Evolutionary conservation across 2,113 vertebrate species (phyloP).

Genomic region (Tautogolabrus adspersus): DNA sequence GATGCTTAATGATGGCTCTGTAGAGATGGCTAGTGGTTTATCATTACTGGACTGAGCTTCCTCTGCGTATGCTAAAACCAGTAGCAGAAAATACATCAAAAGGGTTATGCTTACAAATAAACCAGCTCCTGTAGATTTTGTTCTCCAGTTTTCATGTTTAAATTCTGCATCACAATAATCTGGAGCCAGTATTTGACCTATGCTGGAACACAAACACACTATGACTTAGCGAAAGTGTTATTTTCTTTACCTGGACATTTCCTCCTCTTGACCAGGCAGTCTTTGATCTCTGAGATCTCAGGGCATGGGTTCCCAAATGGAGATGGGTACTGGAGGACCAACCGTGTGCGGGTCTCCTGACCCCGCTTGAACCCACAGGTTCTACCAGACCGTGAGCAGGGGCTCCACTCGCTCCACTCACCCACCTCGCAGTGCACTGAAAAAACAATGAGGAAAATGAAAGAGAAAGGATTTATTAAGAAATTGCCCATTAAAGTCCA

Average conservation of each 20-base stretch:
- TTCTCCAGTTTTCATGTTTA: too few species aligned
- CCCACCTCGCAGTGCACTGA: slow-evolving; percentile 94
- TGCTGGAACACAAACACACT: neutral
- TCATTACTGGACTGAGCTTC: too few species aligned
- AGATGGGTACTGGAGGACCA: slow-evolving; percentile 89
- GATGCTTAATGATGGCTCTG: too few species aligned
- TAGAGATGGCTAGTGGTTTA: too few species aligned
- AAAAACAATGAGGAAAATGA: neutral
- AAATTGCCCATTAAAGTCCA: neutral
- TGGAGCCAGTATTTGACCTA: neutral
- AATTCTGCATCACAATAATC: neutral
- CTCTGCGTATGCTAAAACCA: too few species aligned
- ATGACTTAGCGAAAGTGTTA: neutral
- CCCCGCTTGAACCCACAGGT: slow-evolving; percentile 94
- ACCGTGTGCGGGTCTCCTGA: slow-evolving; percentile 91
- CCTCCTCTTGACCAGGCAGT: slow-evolving; percentile 92
- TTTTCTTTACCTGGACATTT: slow-evolving; percentile 90
- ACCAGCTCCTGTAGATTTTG: too few species aligned
- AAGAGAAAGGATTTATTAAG: neutral
- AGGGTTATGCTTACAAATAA: too few species aligned
- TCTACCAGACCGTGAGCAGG: slow-evolving; percentile 91
- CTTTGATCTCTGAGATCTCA: slow-evolving; percentile 88
- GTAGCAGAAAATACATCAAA: too few species aligned
- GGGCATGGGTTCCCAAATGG: slow-evolving; percentile 89
- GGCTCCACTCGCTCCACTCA: slow-evolving; percentile 94